Conservation (phyloP, 2,888 invertebrate genomes). For the Lepidonotus clava region DNA sequence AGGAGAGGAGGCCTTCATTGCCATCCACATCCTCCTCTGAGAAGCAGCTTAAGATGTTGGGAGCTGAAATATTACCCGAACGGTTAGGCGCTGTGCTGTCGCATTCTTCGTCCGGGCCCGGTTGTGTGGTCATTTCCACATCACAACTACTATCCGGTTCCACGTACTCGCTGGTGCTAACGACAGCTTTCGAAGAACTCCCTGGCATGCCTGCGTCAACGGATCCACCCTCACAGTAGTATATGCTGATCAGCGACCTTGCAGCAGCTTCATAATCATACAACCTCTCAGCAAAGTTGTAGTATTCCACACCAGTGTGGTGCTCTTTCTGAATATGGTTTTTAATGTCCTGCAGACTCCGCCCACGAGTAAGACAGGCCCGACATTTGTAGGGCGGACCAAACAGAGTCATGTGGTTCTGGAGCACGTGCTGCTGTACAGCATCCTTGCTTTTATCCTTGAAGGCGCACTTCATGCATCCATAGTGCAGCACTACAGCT, state of each 20-base stretch:
- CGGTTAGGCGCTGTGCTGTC: neutral
- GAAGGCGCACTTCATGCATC: neutral
- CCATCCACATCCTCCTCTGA: neutral
- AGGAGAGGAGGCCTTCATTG: neutral
- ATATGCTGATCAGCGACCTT: neutral
- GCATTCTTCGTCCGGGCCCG: neutral
- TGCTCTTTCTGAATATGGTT: neutral
- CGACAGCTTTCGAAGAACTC: too few species aligned
- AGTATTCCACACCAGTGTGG: too few species aligned
- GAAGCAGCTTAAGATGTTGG: conserved; percentile 39
- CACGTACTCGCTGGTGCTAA: neutral
- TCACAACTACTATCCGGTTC: conserved; percentile 44
- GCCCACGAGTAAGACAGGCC: neutral
- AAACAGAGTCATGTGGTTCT: neutral
- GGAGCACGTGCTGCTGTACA: neutral
- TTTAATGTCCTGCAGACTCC: neutral
- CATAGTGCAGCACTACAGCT: neutral
- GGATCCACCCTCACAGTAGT: too few species aligned
- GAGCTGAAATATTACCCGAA: neutral
- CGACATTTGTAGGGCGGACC: neutral
- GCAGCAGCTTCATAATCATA: neutral
- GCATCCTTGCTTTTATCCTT: neutral
- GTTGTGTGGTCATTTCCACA: neutral
- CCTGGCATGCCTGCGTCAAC: too few species aligned
- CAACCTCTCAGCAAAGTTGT: too few species aligned